phyloP scores from a whole-genome alignment of 2,888 invertebrate species.

The Diarsia dahlii region DNA sequence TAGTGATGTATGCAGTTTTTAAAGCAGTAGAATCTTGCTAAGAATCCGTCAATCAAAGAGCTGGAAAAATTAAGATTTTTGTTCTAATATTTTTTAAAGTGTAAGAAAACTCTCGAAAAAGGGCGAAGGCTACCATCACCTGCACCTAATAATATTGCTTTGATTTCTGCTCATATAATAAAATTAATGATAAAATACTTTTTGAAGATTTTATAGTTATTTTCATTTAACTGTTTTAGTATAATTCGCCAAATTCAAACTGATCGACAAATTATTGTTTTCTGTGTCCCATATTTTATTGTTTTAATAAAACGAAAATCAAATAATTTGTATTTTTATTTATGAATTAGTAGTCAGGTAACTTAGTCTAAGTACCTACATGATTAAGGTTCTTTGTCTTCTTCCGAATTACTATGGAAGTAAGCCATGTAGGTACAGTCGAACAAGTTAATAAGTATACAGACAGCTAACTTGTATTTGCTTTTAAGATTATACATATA shows the following conservation, averaged over 20 bases:
- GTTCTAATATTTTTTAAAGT: neutral
- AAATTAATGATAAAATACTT: neutral
- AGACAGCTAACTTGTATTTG: too few relatives aligned
- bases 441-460: too few relatives aligned
- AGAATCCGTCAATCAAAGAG: neutral
- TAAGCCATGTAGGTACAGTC: too few relatives aligned
- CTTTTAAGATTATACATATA: too few relatives aligned
- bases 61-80: neutral
- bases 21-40: too few relatives aligned
- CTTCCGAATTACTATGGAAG: too few relatives aligned
- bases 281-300: constrained; percentile 73
- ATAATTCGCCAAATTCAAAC: constrained; percentile 57
- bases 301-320: constrained; percentile 73
- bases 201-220: neutral
- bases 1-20: neutral
- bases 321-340: constrained; percentile 9
- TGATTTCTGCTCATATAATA: neutral
- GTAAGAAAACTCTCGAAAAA: neutral
- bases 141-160: neutral
- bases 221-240: neutral
- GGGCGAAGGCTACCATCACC: too few relatives aligned
- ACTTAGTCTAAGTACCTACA: too few relatives aligned
- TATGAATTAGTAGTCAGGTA: neutral
- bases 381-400: too few relatives aligned
- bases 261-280: constrained; percentile 57